phyloP scores from a whole-genome alignment of 2,888 invertebrate species.

The Melanchra persicariae region DNA sequence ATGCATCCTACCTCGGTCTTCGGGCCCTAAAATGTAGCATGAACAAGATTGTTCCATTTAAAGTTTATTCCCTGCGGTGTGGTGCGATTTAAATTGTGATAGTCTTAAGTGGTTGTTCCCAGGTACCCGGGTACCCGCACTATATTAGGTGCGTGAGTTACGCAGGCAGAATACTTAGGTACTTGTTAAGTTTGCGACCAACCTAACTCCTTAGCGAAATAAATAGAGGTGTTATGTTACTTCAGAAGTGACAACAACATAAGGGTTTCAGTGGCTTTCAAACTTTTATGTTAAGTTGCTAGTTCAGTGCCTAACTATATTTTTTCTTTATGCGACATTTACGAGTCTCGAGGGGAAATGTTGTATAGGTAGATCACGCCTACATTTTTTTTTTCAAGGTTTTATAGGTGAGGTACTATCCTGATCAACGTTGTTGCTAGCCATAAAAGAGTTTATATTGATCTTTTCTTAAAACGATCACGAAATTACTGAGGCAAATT shows the following conservation, averaged over 20 bases:
- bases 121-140: constrained; percentile 25
- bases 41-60: constrained; percentile 62
- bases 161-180: constrained; percentile 29
- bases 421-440: constrained; percentile 2
- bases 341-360: constrained; percentile 32
- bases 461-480: too few relatives aligned
- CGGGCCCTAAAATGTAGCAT: constrained; percentile 70
- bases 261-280: constrained; percentile 32
- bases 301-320: constrained; percentile 42
- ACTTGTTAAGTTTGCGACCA: constrained; percentile 33
- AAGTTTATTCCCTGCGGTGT: constrained; percentile 53
- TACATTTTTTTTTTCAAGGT: constrained; percentile 30
- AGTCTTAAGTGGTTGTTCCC: constrained; percentile 50
- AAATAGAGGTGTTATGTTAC: constrained; percentile 55
- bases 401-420: constrained; percentile 11
- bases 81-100: constrained; percentile 57
- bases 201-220: constrained; percentile 31
- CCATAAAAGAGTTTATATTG: constrained; percentile 3
- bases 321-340: constrained; percentile 53
- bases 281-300: constrained; percentile 36
- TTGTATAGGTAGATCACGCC: constrained; percentile 20
- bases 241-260: constrained; percentile 42
- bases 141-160: constrained; percentile 55
- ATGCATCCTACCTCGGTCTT: constrained; percentile 64
- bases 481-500: too few relatives aligned